Percentiles rank a stretch among this genome's conserved stretches.
Evolutionary conservation across 2,888 invertebrate genomes (phyloP).

Genomic region (Drosophila neotestacea): DNA sequence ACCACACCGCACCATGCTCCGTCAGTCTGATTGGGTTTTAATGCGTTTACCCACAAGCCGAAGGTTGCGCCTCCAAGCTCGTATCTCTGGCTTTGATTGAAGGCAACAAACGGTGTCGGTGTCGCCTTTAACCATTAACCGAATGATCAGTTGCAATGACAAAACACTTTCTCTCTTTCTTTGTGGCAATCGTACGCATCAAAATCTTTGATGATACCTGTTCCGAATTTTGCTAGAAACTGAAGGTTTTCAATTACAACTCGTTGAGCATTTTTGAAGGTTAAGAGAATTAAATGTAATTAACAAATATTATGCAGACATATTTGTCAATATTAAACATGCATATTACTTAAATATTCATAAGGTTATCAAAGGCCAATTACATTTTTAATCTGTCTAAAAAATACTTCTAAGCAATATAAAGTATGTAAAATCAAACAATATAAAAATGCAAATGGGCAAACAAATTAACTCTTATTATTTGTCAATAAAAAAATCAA

Average conservation of each 20-base stretch:
- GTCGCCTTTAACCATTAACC: slow-evolving; percentile 68
- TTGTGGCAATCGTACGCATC: slow-evolving; percentile 55
- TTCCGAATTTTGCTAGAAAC: slow-evolving; percentile 1
- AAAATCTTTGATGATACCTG: slow-evolving; percentile 19
- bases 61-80: slow-evolving; percentile 37
- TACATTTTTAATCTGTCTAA: background rate
- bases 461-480: background rate
- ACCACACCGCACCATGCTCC: background rate
- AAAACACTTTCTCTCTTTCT: slow-evolving; percentile 70
- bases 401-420: background rate
- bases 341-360: background rate
- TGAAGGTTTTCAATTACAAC: background rate
- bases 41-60: slow-evolving; percentile 59
- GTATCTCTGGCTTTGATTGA: slow-evolving; percentile 10
- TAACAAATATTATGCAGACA: background rate
- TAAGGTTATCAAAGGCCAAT: slow-evolving; percentile 2
- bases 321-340: background rate
- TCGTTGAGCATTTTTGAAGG: background rate
- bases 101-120: slow-evolving; percentile 47
- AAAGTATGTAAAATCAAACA: background rate
- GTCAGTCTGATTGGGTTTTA: slow-evolving; percentile 74
- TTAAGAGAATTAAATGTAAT: background rate
- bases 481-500: background rate
- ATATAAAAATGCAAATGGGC: background rate
- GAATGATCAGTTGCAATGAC: slow-evolving; percentile 61